A percentile compares a stretch with the other conserved stretches of the same genome.
Evolutionary conservation across 2,888 invertebrate species (phyloP).

Genomic region (Phytoseiulus persimilis): DNA sequence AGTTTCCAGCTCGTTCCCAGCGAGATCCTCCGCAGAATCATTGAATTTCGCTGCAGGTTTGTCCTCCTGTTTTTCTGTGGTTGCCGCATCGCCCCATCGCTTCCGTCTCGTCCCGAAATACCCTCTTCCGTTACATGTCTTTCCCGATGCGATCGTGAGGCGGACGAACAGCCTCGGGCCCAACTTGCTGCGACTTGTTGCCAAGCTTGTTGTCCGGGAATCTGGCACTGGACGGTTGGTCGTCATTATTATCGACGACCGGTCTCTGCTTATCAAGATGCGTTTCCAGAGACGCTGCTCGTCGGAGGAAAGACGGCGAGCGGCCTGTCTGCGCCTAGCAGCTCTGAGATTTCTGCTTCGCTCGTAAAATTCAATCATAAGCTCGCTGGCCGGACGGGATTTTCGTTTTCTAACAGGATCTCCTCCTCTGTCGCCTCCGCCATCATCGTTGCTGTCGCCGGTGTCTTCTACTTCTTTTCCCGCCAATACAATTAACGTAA

Average conservation of each 20-base stretch:
- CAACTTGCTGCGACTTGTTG: background rate
- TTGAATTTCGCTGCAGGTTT: background rate
- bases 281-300: background rate
- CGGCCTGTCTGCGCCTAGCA: no score
- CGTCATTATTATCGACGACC: background rate
- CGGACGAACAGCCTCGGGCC: background rate
- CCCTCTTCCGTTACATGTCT: background rate
- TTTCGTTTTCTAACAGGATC: background rate
- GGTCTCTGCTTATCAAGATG: background rate
- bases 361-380: constrained; percentile 5
- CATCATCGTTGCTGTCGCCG: constrained; percentile 31
- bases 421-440: constrained; percentile 36
- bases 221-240: background rate
- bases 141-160: background rate
- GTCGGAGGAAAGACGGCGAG: background rate
- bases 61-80: background rate
- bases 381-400: background rate
- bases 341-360: background rate
- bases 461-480: background rate
- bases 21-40: background rate
- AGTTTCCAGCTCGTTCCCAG: background rate
- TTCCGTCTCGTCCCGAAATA: background rate
- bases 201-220: background rate
- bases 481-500: background rate
- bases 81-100: background rate